These are phyloP conservation scores for Danio choprae DNA, from an alignment of 2,797 vertebrate genomes.

Conservation along the genomic window DNA sequence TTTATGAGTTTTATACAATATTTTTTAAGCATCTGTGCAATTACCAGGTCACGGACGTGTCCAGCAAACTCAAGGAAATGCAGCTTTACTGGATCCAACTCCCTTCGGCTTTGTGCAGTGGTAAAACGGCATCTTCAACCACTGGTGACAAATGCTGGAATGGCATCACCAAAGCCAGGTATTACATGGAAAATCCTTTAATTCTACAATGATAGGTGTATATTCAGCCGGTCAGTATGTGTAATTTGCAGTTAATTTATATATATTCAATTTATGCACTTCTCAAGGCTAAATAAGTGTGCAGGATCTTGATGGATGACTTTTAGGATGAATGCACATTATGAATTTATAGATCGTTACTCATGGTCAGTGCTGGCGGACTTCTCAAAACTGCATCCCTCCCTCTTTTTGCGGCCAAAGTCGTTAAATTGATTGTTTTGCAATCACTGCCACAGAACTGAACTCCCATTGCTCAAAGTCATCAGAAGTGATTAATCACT, in stretches of 20 bases:
- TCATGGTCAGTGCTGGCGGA: conserved; percentile 14
- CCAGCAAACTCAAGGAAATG: conserved; percentile 84
- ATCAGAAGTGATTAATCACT: conserved; percentile 52
- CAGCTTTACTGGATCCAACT: conserved; percentile 91
- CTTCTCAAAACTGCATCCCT: conserved; percentile 22
- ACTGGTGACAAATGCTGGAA: conserved; percentile 94
- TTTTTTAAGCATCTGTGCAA: background rate
- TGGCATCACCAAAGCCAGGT: conserved; percentile 89
- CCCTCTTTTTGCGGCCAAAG: conserved; percentile 29
- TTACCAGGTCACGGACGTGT: conserved; percentile 89
- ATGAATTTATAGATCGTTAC: conserved; percentile 38
- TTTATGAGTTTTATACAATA: conserved; percentile 28
- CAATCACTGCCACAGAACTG: conserved; percentile 20
- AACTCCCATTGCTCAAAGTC: conserved; percentile 37
- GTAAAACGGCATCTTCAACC: conserved; percentile 79
- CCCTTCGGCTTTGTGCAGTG: conserved; percentile 85
- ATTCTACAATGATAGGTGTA: background rate
- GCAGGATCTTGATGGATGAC: conserved; percentile 11
- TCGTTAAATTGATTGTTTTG: conserved; percentile 50
- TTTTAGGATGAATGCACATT: background rate
- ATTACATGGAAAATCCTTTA: conserved; percentile 28
- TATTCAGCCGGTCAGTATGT: background rate
- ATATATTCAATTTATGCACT: background rate
- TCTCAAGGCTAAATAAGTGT: conserved; percentile 6
- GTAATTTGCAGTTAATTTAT: conserved; percentile 11